phyloP scores from a whole-genome alignment of 1,140 invertebrate species.

The Helicoverpa armigera region DNA sequence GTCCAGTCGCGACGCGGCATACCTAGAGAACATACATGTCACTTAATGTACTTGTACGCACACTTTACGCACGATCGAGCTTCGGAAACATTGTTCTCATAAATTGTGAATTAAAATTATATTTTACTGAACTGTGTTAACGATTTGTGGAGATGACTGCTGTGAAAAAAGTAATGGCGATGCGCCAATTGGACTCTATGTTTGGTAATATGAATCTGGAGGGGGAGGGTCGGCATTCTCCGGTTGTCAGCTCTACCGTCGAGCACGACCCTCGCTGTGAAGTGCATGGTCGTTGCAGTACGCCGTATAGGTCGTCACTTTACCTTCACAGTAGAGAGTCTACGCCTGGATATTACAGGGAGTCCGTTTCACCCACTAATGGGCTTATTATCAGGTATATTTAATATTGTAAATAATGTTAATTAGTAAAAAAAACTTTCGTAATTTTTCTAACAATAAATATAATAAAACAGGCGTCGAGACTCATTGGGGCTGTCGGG shows the following conservation, averaged over 20 bases:
- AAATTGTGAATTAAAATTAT: slow-evolving; percentile 67
- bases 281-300: slow-evolving; percentile 89
- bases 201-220: slow-evolving; percentile 90
- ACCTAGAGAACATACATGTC: slow-evolving; percentile 82
- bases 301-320: slow-evolving; percentile 79
- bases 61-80: slow-evolving; percentile 59
- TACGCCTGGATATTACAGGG: slow-evolving; percentile 86
- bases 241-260: slow-evolving; percentile 85
- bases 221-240: slow-evolving; percentile 76
- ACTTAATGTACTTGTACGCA: slow-evolving; percentile 66
- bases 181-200: slow-evolving; percentile 90
- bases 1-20: slow-evolving; percentile 82
- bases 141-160: slow-evolving; percentile 78
- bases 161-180: slow-evolving; percentile 88
- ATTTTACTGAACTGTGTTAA: slow-evolving; percentile 50
- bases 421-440: background rate
- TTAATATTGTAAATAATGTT: slow-evolving; percentile 16
- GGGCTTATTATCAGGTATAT: slow-evolving; percentile 81
- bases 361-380: slow-evolving; percentile 85
- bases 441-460: slow-evolving; percentile 56
- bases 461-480: slow-evolving; percentile 82
- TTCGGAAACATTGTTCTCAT: slow-evolving; percentile 52
- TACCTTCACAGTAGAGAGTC: slow-evolving; percentile 81
- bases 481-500: slow-evolving; percentile 87
- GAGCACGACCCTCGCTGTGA: slow-evolving; percentile 89